A percentile compares a stretch with the other conserved stretches of the same genome.
These are phyloP conservation scores for Pao palembangensis DNA, from an alignment of 2,113 vertebrate species.

Conservation along the genomic window DNA sequence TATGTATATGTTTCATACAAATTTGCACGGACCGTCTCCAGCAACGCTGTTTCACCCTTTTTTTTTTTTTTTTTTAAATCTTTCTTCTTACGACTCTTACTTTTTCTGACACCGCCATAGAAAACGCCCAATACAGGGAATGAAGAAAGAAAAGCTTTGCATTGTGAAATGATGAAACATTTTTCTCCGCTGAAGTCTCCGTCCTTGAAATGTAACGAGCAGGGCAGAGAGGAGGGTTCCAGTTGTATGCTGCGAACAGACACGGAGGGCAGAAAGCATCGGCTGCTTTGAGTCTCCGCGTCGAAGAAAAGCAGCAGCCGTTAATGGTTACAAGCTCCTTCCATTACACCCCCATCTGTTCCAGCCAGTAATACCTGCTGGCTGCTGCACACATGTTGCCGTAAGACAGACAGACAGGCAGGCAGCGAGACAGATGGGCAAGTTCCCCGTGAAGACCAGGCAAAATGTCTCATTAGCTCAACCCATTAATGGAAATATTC, in stretches of 20 bases:
- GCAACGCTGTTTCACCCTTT: no score
- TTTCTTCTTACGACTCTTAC: no score
- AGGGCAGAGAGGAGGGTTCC: not conserved
- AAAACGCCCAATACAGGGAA: no score
- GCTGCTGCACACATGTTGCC: slow-evolving; percentile 65
- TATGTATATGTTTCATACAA: no score
- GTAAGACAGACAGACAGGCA: slow-evolving; percentile 41
- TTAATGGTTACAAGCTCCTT: slow-evolving; percentile 73
- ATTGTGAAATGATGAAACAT: not conserved
- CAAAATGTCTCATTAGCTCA: not conserved
- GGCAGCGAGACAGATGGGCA: slow-evolving; percentile 28
- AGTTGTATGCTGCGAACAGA: not conserved
- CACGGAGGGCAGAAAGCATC: slow-evolving; percentile 20
- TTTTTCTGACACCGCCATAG: no score
- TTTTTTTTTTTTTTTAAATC: no score
- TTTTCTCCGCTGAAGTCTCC: not conserved
- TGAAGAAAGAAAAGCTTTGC: not conserved
- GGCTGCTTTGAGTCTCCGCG: slow-evolving; percentile 49
- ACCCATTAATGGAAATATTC: no score
- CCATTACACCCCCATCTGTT: slow-evolving; percentile 69
- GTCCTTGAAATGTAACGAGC: not conserved
- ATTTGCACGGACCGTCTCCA: no score
- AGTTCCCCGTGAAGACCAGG: slow-evolving; percentile 37
- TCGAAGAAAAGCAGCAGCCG: slow-evolving; percentile 42
- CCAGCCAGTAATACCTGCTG: slow-evolving; percentile 45